Evolutionary conservation across 2,113 vertebrate species (phyloP).

Genomic region (Siphamia tubifer): DNA sequence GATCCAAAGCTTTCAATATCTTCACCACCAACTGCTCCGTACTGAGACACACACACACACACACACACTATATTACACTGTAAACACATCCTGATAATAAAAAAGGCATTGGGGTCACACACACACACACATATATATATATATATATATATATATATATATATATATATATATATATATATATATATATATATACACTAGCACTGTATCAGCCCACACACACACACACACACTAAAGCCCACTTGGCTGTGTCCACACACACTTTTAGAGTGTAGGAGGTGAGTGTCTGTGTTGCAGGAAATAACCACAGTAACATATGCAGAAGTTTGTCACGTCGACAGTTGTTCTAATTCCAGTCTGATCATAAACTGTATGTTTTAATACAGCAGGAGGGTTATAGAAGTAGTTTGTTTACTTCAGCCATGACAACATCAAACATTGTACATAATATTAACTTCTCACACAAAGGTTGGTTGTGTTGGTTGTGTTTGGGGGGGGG

Average conservation of each 20-base stretch:
- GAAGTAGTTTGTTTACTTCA: no score
- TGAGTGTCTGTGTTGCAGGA: conserved; percentile 20
- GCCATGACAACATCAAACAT: no score
- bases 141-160: no score
- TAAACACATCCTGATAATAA: neutral
- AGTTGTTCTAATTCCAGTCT: neutral
- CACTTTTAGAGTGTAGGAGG: conserved; percentile 29
- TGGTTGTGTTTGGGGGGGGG: no score
- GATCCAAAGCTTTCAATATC: conserved; percentile 90
- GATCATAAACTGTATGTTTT: no score
- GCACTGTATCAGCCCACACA: conserved; percentile 25
- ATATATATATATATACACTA: conserved; percentile 9
- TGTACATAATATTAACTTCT: no score
- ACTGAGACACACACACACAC: conserved; percentile 51
- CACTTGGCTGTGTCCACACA: conserved; percentile 33
- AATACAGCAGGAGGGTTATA: no score
- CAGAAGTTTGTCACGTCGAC: neutral
- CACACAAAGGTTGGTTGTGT: no score
- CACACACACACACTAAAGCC: conserved; percentile 11
- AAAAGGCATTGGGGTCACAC: neutral
- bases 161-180: no score
- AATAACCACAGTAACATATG: conserved; percentile 5
- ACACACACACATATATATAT: conserved; percentile 20
- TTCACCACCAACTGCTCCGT: conserved; percentile 92
- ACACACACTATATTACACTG: neutral